Evolutionary conservation across 2,888 invertebrate genomes (phyloP), one percentile per base, ranked within the genome.

Genomic region (Campoplex capitator): DNA sequence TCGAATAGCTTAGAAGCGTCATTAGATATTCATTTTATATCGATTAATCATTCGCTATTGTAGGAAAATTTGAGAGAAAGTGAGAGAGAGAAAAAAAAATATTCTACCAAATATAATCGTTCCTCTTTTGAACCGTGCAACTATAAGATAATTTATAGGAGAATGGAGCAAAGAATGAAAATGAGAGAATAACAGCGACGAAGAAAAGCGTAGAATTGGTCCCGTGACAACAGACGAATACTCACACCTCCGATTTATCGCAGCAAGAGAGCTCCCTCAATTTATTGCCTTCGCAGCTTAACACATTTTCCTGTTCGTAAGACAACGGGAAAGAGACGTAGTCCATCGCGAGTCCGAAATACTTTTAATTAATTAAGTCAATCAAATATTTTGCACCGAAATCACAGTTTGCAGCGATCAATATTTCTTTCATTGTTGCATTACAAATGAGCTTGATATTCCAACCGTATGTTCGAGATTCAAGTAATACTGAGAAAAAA

Each of bases 121-220:
- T 74, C 85, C 84, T 85, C 86, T 86, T 89, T 88, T 88, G 86
- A 88, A 68, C 88, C 86, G 85, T 81, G 85, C 76, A 76, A 84
- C 88, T 87, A 89, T 88, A 85, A 71, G 81, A 87, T 88, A 88
- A 83, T 81, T 48, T n/a, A 11, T 62, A 68, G 38, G 6, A 54
- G 35, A 67, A n/a, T 32, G 18, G 56, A 68, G 42, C 28, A 70
- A 54, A 45, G 38, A 32, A 13, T 32, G 56, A 58, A 58, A 71
- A 71, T 58, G 70, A 62, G 67, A 85, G 71, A 85, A 58, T 54
- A 48, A 18, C 28, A 79, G 82, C 23, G 68, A 56, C 32, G 74
- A 65, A 70, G 71, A 83, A 62, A 73, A 32, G 65, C 76, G 73
- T n/a, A 78, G 74, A 75, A 75, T 74, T 32, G 58, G 68, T 78